These are phyloP conservation scores for Amphiura filiformis DNA, from an alignment of 35 echinoderm and acorn worm species.

Conservation along the genomic window DNA sequence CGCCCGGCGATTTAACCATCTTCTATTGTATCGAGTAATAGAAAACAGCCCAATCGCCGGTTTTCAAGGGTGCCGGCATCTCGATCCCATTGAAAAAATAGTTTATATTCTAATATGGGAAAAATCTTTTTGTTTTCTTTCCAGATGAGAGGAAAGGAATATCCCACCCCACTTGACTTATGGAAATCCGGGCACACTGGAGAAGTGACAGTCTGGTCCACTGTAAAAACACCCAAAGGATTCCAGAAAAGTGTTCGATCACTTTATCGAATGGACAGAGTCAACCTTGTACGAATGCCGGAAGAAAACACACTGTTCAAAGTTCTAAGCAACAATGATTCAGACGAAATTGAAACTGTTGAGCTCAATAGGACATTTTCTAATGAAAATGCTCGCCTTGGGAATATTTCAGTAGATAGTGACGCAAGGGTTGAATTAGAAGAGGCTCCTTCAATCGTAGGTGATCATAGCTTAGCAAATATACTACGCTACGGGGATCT, in stretches of 20 bases:
- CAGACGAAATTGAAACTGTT: neutral
- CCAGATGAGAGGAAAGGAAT: neutral
- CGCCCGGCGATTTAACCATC: too few relatives aligned
- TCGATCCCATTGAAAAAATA: too few relatives aligned
- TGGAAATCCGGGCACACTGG: neutral
- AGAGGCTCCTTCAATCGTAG: neutral
- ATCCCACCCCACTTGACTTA: neutral
- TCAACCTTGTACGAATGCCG: neutral
- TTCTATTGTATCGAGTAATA: too few relatives aligned
- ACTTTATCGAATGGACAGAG: neutral
- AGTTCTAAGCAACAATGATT: neutral
- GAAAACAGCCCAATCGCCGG: too few relatives aligned
- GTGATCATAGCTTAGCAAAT: neutral
- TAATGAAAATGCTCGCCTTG: neutral
- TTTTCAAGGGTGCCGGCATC: too few relatives aligned
- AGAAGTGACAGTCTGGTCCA: neutral
- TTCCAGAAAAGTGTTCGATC: neutral
- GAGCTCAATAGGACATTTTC: neutral
- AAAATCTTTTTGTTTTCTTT: too few relatives aligned
- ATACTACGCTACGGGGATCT: neutral
- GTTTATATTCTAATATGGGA: too few relatives aligned
- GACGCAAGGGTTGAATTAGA: neutral
- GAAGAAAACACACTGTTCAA: neutral
- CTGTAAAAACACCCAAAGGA: neutral
- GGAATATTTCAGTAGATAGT: neutral